These are phyloP conservation scores for Chaetophractus vellerosus DNA, from an alignment of 2,797 vertebrate species.

Conservation along the genomic window DNA sequence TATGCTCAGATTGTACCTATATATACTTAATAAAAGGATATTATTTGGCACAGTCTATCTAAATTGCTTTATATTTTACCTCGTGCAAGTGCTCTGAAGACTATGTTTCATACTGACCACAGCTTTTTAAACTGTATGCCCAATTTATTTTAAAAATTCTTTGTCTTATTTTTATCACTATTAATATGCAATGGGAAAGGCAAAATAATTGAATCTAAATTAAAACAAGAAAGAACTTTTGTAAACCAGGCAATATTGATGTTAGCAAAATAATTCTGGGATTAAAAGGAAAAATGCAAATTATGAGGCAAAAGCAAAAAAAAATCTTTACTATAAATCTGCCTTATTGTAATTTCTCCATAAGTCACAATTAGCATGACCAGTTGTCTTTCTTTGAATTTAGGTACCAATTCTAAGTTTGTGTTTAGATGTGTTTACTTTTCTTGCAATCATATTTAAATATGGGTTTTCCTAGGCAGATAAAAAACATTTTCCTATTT, in stretches of 20 bases:
- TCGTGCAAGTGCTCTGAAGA: not conserved
- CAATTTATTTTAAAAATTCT: conserved; percentile 22
- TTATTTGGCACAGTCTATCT: conserved; percentile 7
- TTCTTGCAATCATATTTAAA: not conserved
- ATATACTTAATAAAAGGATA: not conserved
- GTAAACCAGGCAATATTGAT: not conserved
- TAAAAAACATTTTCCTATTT: not conserved
- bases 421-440: not conserved
- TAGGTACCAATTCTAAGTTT: not conserved
- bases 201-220: not conserved
- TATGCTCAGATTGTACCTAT: not conserved
- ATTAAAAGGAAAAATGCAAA: not conserved
- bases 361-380: not conserved
- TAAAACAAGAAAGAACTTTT: conserved; percentile 16
- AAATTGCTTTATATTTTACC: not conserved
- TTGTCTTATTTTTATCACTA: not conserved
- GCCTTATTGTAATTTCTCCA: not conserved
- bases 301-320: not conserved
- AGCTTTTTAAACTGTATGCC: not conserved
- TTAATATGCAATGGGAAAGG: not conserved
- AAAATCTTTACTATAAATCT: not conserved
- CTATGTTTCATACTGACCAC: not conserved
- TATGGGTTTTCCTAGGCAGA: not conserved
- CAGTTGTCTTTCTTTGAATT: not conserved
- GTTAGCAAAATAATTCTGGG: not conserved